Percentiles rank a stretch among this genome's conserved stretches.
Conservation (phyloP, 1,140 invertebrate species). For the Scylla paramamosain region DNA sequence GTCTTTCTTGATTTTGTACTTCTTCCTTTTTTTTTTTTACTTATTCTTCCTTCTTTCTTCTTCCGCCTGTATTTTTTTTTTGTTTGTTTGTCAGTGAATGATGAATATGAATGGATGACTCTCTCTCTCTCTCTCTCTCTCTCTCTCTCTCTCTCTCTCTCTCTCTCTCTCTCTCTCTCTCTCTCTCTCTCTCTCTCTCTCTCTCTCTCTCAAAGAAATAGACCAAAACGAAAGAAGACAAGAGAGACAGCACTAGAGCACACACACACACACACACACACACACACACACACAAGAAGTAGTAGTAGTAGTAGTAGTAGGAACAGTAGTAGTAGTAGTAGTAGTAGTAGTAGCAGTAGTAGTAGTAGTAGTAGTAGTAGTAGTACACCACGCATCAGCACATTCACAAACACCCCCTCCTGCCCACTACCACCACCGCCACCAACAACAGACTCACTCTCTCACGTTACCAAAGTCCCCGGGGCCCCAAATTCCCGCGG, state of each 20-base stretch:
- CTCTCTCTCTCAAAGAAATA: conserved; percentile 43
- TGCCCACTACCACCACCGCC: not conserved
- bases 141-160: conserved; percentile 44
- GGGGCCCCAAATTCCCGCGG: not conserved
- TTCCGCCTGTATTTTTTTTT: not conserved
- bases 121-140: not conserved
- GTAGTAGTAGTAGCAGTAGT: too few species aligned
- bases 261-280: conserved; percentile 17
- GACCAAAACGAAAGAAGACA: not conserved
- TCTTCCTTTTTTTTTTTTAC: too few species aligned
- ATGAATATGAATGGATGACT: too few species aligned
- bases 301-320: too few species aligned
- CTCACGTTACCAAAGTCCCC: conserved; percentile 8
- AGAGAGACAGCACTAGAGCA: not conserved
- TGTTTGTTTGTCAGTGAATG: too few species aligned
- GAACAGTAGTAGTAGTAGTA: too few species aligned
- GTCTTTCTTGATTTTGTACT: too few species aligned
- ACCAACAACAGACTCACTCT: not conserved
- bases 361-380: too few species aligned
- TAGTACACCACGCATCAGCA: not conserved
- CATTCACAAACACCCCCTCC: conserved; percentile 22
- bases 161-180: conserved; percentile 31
- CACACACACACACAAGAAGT: not conserved
- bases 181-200: conserved; percentile 49
- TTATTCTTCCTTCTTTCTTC: not conserved